These are phyloP conservation scores for Papio anubis DNA, from an alignment of 2,113 vertebrate species.

Conservation along the genomic window DNA sequence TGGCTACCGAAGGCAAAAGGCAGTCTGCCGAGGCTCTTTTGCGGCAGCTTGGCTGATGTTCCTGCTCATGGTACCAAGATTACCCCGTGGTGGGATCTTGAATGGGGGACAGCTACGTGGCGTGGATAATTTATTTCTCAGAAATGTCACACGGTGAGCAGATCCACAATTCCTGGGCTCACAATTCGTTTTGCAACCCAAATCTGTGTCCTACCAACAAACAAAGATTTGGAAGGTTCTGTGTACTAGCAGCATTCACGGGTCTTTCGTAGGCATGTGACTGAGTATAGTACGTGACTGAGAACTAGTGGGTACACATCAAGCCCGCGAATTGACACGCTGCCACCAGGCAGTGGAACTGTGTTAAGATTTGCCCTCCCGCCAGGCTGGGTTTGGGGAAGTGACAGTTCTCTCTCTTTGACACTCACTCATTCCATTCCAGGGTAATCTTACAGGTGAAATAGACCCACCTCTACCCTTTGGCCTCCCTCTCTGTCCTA, in stretches of 20 bases:
- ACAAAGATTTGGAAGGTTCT: background rate
- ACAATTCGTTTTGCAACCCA: too few species aligned
- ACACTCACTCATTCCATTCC: background rate
- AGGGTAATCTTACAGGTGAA: background rate
- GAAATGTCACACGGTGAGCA: background rate
- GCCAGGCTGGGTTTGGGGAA: background rate
- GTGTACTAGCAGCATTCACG: background rate
- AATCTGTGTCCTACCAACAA: too few species aligned
- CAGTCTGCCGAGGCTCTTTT: background rate
- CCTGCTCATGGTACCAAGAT: background rate
- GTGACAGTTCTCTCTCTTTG: background rate
- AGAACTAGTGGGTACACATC: too few species aligned
- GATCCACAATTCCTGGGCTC: background rate
- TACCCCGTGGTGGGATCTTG: background rate
- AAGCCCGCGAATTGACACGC: background rate
- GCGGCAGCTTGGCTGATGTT: background rate
- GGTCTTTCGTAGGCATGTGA: background rate
- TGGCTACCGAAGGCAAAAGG: constrained; percentile 47
- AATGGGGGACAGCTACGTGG: too few species aligned
- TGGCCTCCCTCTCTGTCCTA: background rate
- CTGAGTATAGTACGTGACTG: too few species aligned
- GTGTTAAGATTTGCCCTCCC: background rate
- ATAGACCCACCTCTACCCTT: too few species aligned
- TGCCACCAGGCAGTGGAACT: background rate
- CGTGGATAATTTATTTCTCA: background rate